These are phyloP conservation scores for Serinus canaria DNA, from an alignment of 2,113 vertebrate species.

Conservation along the genomic window DNA sequence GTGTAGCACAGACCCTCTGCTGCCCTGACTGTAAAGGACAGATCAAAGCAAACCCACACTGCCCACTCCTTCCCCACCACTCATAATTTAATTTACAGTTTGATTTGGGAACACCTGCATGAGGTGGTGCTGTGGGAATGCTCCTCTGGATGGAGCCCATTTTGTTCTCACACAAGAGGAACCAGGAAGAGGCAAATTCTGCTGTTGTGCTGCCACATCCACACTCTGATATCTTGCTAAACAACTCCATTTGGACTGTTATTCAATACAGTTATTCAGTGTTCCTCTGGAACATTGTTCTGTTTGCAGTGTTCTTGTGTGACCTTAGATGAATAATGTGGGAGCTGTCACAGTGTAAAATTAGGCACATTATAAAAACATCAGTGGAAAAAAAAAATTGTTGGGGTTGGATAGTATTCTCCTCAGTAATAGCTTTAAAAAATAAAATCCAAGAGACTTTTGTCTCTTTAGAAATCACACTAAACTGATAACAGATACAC, in stretches of 20 bases:
- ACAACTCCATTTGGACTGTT: neutral
- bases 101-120: neutral
- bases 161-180: neutral
- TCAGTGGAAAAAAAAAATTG: neutral
- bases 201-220: neutral
- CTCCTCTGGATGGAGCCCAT: neutral
- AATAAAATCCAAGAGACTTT: neutral
- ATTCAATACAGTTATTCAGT: neutral
- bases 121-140: neutral
- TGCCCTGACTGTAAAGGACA: neutral
- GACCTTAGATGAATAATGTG: neutral
- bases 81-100: neutral
- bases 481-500: neutral
- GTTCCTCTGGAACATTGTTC: neutral
- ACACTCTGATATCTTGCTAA: accelerated
- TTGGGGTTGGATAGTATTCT: neutral
- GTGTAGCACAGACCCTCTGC: neutral
- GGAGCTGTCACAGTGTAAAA: slow-evolving; percentile 7
- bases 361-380: neutral
- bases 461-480: neutral
- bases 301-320: neutral
- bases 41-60: neutral
- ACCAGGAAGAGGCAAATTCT: neutral
- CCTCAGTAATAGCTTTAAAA: neutral
- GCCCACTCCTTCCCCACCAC: neutral